Evolutionary conservation across 2,888 invertebrate genomes (phyloP), one percentile per base, ranked within the genome.

Genomic region (Colostygia pectinataria): DNA sequence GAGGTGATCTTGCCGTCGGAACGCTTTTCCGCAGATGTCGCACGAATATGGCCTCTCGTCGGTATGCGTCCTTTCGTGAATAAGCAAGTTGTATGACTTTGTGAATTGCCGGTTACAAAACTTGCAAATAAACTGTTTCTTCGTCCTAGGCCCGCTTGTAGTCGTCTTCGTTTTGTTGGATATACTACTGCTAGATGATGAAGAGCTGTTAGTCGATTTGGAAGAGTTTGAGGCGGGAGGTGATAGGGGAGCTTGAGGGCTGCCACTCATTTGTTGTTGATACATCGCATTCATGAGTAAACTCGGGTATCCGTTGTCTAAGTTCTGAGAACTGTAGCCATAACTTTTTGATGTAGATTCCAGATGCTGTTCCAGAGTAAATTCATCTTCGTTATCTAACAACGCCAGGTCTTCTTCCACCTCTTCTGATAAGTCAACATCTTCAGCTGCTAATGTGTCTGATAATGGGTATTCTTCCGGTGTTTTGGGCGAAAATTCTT

Each of bases 71-170:
- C 98, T 92, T 80, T 99, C 99, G 89, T 99, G 99, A 68, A 99
- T 99, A 67, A 99, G 92, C 72, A 99, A 91, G 88, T 99, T 99
- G 87, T 98, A 99, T 37, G 97, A 97, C 91, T 99, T 99, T 58
- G 99, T 99, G 84, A 99, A 99, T 79, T 98, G 98, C 39, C 99
- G 93, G 80, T 97, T 96, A 84, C 99, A 99, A 90, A 97, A 99
- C 88, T 98, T 97, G 91, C 99, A 99, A 74, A 99, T 99, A 86
- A 98, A 99, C 83, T 99, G 98, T 83, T 99, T 99, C 89, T 98
- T 98, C 24, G 98, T 97, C 57, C 98, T 91, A 20, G 96, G 95
- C 2, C 95, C 96, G 57, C 94, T 82, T 51, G 82, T 63, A 2
- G 87, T 20, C 6, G 20, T 80, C 66, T 90, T 90, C 58, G 84